Evolutionary conservation across 2,797 vertebrate species (phyloP), one percentile per base, ranked within the genome.

Genomic region (Tapirus indicus): DNA sequence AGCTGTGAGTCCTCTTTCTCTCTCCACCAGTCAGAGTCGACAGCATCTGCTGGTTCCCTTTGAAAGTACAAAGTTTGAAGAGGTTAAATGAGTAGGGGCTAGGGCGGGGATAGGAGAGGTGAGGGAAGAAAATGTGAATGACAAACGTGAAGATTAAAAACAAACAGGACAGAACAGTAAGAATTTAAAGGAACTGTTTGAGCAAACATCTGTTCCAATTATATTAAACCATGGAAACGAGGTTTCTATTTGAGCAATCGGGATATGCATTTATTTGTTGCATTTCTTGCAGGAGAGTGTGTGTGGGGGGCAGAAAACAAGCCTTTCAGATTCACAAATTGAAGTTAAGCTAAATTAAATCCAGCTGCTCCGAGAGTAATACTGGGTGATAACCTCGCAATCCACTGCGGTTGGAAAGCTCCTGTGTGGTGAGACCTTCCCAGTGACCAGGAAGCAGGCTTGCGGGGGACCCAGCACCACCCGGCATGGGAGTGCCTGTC

Each of bases 1-100:
- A 3, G 7, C n/a, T 6, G 0, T 0, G 16, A 25, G 29, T 5
- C 41, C 20, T 17, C 0, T 14, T 14, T 5, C 3, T 8, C 49
- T 60, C 44, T 18, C 29, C 38, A 1, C 25, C 44, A 29, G 6
- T 29, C 35, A 3, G 21, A 21, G 75, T 12, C 56, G 9, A 14
- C 38, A 25, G 86, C 56, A 4, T 14, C 52, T 16, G 71, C 18
- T 8, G 32, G 2, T 79, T 56, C 72, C 13, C 6, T 20, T 11
- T 29, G 60, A 29, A 56, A 66, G 41, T 23, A 49, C 6, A 5
- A 7, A 47, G 27, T 5, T 10, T 35, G 72, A 52, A 10, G 79
- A 27, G 49, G 13, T 52, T 52, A 52, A 52, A 52, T 4, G 49
- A 52, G 27, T 0, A 5, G 60, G 77, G 54, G 7, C 35, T 12